These are phyloP conservation scores for Tylochromis polylepis DNA, from an alignment of 2,113 vertebrate genomes.

Conservation along the genomic window DNA sequence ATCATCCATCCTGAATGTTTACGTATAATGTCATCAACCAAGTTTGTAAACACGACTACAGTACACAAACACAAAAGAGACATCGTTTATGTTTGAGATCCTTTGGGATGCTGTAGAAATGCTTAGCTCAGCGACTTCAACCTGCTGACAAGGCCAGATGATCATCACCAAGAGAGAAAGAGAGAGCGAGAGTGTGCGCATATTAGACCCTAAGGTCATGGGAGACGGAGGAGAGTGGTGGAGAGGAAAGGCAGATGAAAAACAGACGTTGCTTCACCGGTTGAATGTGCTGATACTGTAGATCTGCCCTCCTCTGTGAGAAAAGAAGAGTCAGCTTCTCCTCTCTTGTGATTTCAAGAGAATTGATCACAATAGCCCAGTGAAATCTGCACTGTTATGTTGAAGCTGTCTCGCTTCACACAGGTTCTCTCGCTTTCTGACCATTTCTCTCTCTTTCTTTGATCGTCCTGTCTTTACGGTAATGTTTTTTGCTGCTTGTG, in stretches of 20 bases:
- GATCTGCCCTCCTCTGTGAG: not conserved
- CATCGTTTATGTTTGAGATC: conserved; percentile 24
- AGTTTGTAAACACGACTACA: not conserved
- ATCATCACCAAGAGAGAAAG: conserved; percentile 29
- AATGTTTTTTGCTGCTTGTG: not conserved
- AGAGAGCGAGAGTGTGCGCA: not conserved
- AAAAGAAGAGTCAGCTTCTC: not conserved
- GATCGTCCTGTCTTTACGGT: not conserved
- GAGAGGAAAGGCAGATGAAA: conserved; percentile 28
- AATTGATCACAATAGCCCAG: conserved; percentile 8
- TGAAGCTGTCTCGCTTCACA: not conserved
- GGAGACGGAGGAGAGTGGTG: conserved; percentile 17
- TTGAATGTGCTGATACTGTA: conserved; percentile 50
- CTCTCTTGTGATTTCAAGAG: not conserved
- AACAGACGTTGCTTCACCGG: conserved; percentile 25
- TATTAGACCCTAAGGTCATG: conserved; percentile 33
- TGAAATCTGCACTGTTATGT: not conserved
- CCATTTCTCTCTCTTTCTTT: not conserved
- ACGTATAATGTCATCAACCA: not conserved
- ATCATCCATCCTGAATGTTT: not conserved
- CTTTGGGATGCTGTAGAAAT: conserved; percentile 40
- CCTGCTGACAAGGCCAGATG: conserved; percentile 44
- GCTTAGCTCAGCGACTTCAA: conserved; percentile 59
- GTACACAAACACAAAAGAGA: not conserved
- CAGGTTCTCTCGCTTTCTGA: not conserved